A percentile compares a stretch with the other conserved stretches of the same genome.
phyloP scores from a whole-genome alignment of 2,888 invertebrate species.

The Autographa gamma region DNA sequence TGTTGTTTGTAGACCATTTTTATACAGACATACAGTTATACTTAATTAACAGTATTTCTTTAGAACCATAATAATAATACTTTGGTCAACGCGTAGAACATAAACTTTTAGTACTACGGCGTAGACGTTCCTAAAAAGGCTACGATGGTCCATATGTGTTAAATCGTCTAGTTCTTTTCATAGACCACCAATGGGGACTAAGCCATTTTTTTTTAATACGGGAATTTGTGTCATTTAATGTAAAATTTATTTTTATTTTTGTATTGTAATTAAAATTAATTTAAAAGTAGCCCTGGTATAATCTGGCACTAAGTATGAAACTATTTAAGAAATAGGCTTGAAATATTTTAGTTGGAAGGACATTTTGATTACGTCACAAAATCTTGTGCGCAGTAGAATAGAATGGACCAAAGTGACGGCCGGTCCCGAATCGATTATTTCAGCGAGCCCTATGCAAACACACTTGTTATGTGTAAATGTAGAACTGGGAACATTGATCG shows the following conservation, averaged over 20 bases:
- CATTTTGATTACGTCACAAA: background rate
- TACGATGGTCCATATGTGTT: too few species aligned
- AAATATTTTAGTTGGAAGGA: background rate
- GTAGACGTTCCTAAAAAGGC: background rate
- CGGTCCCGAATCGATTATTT: background rate
- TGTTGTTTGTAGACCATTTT: too few species aligned
- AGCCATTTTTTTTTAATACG: too few species aligned
- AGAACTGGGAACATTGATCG: background rate
- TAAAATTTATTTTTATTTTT: too few species aligned
- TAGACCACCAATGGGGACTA: too few species aligned
- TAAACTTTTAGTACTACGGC: background rate
- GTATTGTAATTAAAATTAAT: too few species aligned
- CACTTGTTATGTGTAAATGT: background rate
- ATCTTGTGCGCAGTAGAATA: conserved; percentile 3
- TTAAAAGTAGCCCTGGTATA: too few species aligned
- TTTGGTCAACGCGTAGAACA: background rate
- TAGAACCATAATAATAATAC: background rate
- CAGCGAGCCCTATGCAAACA: conserved; percentile 2
- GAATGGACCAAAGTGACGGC: conserved; percentile 5
- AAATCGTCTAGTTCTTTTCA: too few species aligned
- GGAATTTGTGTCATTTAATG: too few species aligned
- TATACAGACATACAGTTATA: too few species aligned
- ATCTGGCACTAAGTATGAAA: background rate
- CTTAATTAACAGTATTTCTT: too few species aligned
- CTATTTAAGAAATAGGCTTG: background rate